Conservation (phyloP, 2,888 invertebrate genomes). For the Rhamphomyia laevipes region DNA sequence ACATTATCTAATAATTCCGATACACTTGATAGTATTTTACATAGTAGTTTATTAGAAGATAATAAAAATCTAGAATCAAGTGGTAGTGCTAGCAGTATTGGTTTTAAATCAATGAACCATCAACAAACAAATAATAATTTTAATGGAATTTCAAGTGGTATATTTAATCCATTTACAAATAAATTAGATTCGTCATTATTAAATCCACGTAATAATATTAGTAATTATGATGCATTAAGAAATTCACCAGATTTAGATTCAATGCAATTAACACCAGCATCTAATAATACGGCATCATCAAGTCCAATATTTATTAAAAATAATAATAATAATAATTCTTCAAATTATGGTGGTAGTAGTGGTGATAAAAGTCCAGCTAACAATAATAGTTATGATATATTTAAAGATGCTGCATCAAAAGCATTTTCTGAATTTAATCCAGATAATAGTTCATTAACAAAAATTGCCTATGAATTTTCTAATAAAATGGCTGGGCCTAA, state of each 20-base stretch:
- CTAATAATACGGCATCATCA: not conserved
- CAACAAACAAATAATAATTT: not conserved
- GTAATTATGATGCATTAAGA: slow-evolving; percentile 11
- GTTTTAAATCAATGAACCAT: not conserved
- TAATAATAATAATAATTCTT: not conserved
- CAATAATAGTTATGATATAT: slow-evolving; percentile 11
- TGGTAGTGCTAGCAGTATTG: not conserved
- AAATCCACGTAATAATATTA: slow-evolving; percentile 1
- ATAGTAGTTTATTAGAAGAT: not conserved
- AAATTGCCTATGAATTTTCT: slow-evolving; percentile 13
- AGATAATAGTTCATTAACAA: not conserved
- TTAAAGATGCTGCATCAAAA: slow-evolving; percentile 14
- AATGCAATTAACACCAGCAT: slow-evolving; percentile 3
- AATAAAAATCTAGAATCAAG: not conserved
- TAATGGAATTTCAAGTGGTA: not conserved
- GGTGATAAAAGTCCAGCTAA: not conserved
- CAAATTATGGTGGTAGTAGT: not conserved
- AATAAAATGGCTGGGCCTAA: slow-evolving; percentile 13
- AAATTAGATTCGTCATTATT: slow-evolving; percentile 5
- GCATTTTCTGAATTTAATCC: slow-evolving; percentile 15
- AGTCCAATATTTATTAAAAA: not conserved
- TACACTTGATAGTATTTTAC: slow-evolving; percentile 9
- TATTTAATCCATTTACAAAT: slow-evolving; percentile 10
- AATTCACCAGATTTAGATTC: slow-evolving; percentile 12
- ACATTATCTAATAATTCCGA: slow-evolving; percentile 10